Base-by-base conservation (phyloP, 2,113 vertebrate species). In the Smithornis capensis region DNA sequence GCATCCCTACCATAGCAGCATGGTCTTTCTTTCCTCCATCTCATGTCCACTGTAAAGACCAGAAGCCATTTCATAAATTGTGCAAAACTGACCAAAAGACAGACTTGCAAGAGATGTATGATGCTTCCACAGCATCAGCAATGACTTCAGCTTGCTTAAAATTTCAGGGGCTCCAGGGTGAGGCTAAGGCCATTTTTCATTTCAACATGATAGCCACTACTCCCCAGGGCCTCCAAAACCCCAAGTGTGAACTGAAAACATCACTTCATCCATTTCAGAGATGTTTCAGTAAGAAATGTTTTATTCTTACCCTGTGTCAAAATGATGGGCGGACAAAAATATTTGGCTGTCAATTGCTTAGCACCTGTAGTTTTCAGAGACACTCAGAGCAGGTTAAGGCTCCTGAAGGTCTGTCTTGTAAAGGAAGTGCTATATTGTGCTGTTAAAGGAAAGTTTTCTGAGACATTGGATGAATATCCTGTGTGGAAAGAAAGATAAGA, bases 1-100 rank as follows among this genome's bases (percentile, higher is more conserved):
- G 40, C 31, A 56, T 35, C 25, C 10, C 28, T 21, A 49, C 31
- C 47, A 52, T 24, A 59, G 24, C 11, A 76, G 9, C 0, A 0
- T 38, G 17, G 15, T 63, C 31, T 60, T 68, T 11, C 38, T 85
- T 69, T 73, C 50, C 23, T 82, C 15, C 23, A 8, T 40, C 62
- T 53, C 38, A 25, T 27, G 14, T 23, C 23, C 22, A 11, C 22
- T 40, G 31, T 24, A 19, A 60, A 40, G 37, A n/a, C 19, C 57
- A 52, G 75, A 83, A 64, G 24, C 19, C 17, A 7, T 70, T 80
- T 86, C 33, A 63, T 52, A 27, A 18, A 10, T 25, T 31, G 28
- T 2, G 2, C 49, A 59, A 18, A 71, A n/a, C 33, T 63, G 44
- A 55, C 42, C 40, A 33, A 40, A 82, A 68, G 18, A 50, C 10